Percentiles rank a stretch among this genome's conserved stretches.
These are phyloP conservation scores for Agrypnus murinus DNA, from an alignment of 2,888 invertebrate genomes.

Conservation along the genomic window DNA sequence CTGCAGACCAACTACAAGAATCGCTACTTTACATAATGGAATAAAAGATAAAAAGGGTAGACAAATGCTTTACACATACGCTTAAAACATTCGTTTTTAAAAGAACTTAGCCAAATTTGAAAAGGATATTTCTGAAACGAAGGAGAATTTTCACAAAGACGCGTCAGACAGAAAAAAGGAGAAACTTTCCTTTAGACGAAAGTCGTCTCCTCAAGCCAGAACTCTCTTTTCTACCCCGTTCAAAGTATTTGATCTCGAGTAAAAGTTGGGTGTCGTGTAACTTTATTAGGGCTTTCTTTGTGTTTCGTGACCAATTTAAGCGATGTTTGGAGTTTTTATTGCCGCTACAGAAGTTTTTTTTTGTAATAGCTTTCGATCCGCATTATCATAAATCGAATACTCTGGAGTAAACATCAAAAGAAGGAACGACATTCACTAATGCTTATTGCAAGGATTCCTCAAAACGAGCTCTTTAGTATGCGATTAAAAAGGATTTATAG, in stretches of 20 bases:
- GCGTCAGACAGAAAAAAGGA: too few species aligned
- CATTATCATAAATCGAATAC: slow-evolving; percentile 46
- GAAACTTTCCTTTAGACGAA: too few species aligned
- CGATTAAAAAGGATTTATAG: slow-evolving; percentile 28
- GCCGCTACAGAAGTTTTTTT: slow-evolving; percentile 37
- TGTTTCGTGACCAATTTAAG: slow-evolving; percentile 40
- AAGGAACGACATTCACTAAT: slow-evolving; percentile 31
- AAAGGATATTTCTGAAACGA: too few species aligned
- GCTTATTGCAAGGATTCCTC: slow-evolving; percentile 36
- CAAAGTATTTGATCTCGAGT: slow-evolving; percentile 24
- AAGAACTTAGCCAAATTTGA: too few species aligned
- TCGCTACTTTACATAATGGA: too few species aligned
- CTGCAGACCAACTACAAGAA: too few species aligned
- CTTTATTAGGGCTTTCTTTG: slow-evolving; percentile 40
- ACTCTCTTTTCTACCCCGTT: slow-evolving; percentile 19
- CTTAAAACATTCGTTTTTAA: too few species aligned
- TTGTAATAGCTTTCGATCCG: slow-evolving; percentile 41
- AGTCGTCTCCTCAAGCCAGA: not conserved
- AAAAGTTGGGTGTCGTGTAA: slow-evolving; percentile 38
- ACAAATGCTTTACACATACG: too few species aligned
- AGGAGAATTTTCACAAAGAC: too few species aligned
- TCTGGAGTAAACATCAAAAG: slow-evolving; percentile 39
- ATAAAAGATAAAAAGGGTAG: too few species aligned
- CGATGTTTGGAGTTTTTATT: slow-evolving; percentile 43
- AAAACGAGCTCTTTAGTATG: slow-evolving; percentile 32